Evolutionary conservation across 2,797 vertebrate species (phyloP).

Genomic region (Neosilurus hyrtlii): DNA sequence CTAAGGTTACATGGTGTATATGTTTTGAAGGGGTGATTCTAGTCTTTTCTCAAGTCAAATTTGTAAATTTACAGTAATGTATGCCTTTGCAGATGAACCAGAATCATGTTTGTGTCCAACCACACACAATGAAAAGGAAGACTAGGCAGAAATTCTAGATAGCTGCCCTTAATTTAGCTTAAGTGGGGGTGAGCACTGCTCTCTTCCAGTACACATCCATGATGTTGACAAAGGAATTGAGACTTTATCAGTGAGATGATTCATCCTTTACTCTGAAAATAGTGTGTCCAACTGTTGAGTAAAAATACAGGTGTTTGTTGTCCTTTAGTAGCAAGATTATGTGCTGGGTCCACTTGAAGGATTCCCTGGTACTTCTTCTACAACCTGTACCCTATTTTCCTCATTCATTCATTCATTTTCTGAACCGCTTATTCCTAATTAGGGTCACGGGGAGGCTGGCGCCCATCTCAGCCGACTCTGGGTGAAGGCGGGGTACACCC

Average conservation of each 20-base stretch:
- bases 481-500: no score
- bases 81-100: not conserved
- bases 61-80: not conserved
- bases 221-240: not conserved
- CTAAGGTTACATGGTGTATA: no score
- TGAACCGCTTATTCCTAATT: no score
- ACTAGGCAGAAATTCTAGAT: conserved; percentile 7
- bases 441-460: no score
- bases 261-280: conserved; percentile 4
- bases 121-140: not conserved
- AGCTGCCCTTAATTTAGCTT: conserved; percentile 12
- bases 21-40: no score
- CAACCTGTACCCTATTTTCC: no score
- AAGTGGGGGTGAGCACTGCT: conserved; percentile 8
- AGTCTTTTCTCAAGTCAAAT: not conserved
- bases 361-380: no score
- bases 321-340: not conserved
- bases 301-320: not conserved
- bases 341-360: not conserved
- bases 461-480: no score
- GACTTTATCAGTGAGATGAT: conserved; percentile 17
- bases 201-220: not conserved
- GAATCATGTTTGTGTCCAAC: not conserved
- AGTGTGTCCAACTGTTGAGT: not conserved
- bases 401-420: no score